These are phyloP conservation scores for Calephelis nemesis DNA, from an alignment of 1,140 invertebrate genomes.

Conservation along the genomic window DNA sequence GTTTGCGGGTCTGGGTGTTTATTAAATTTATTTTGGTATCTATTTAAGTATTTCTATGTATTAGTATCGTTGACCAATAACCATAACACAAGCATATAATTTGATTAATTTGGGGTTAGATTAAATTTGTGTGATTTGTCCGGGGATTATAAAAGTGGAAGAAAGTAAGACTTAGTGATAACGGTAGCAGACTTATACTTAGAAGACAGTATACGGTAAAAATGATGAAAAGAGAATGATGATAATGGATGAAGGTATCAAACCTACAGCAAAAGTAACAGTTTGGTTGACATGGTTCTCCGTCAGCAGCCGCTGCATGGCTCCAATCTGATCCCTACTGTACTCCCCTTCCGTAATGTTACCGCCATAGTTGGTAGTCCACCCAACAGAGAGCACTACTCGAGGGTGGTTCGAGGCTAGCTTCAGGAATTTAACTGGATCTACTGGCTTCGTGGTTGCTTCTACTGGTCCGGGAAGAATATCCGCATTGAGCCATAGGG, in stretches of 20 bases:
- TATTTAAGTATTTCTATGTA: too few species aligned
- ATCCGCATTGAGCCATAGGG: slow-evolving; percentile 94
- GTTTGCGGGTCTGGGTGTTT: too few species aligned
- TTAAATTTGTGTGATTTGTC: too few species aligned
- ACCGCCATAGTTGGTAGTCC: slow-evolving; percentile 87
- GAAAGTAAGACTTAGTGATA: too few species aligned
- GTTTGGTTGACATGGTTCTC: slow-evolving; percentile 80
- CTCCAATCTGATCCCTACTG: slow-evolving; percentile 83
- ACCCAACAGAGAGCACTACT: slow-evolving; percentile 89
- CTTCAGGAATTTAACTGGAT: slow-evolving; percentile 82
- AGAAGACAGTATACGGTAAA: neutral
- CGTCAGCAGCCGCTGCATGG: slow-evolving; percentile 85
- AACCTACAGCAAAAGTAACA: slow-evolving; percentile 89
- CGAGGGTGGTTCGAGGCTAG: slow-evolving; percentile 81
- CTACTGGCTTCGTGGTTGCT: slow-evolving; percentile 81
- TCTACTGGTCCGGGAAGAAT: slow-evolving; percentile 90
- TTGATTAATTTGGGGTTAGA: too few species aligned
- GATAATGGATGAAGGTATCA: neutral
- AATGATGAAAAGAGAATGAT: neutral
- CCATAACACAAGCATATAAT: too few species aligned
- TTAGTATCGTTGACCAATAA: too few species aligned
- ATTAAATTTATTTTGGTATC: too few species aligned
- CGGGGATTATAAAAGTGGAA: too few species aligned
- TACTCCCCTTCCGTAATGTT: slow-evolving; percentile 82
- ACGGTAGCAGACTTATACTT: too few species aligned